phyloP scores from a whole-genome alignment of 1,140 invertebrate genomes.

The Calliphora vicina region DNA sequence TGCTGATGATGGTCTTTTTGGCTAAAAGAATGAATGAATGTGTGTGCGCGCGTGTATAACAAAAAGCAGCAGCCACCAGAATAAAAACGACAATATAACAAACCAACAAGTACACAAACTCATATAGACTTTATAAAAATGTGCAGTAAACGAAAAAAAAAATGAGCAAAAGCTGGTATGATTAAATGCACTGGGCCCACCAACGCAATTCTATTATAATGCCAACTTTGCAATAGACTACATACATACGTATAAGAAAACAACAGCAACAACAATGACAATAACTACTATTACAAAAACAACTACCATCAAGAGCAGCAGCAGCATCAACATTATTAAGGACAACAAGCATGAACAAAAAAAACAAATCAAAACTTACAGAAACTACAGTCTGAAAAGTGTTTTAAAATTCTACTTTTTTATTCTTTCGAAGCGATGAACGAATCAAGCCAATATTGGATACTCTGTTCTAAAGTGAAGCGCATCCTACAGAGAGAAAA shows the following conservation, averaged over 20 bases:
- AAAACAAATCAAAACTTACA: background rate
- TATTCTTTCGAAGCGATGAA: no score
- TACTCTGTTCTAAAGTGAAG: no score
- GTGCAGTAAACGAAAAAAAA: background rate
- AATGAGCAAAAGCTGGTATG: slow-evolving; percentile 27
- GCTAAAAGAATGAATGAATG: background rate
- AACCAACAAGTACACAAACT: background rate
- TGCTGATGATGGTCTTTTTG: slow-evolving; percentile 25
- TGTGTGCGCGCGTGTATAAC: background rate
- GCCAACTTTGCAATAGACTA: slow-evolving; percentile 8
- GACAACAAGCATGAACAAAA: background rate
- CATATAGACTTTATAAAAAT: background rate
- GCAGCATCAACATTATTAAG: background rate
- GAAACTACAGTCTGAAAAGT: no score
- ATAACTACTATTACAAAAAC: background rate
- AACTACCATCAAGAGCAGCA: background rate
- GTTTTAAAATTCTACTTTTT: no score
- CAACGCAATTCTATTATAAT: slow-evolving; percentile 23
- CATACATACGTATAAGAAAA: background rate
- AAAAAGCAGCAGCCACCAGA: background rate
- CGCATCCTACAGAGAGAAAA: no score
- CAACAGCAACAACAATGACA: background rate
- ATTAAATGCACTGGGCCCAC: slow-evolving; percentile 32
- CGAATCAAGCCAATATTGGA: no score
- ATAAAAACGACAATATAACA: background rate